Evolutionary conservation across 2,113 vertebrate genomes (phyloP).

Genomic region (Cyanistes caeruleus): DNA sequence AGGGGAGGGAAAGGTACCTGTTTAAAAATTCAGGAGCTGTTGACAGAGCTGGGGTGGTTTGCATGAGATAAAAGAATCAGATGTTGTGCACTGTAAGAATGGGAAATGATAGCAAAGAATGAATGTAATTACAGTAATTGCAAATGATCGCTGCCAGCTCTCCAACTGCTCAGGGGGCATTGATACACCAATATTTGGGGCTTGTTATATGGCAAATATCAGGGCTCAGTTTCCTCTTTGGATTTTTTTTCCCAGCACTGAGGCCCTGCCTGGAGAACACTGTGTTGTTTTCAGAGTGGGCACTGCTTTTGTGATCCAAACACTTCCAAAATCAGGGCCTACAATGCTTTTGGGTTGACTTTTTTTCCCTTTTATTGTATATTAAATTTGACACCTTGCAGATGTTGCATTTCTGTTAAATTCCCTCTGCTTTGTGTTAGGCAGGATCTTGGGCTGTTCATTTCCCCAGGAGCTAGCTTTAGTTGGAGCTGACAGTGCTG

Average conservation of each 20-base stretch:
- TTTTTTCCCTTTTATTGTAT: background rate
- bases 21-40: slow-evolving; percentile 62
- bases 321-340: background rate
- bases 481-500: background rate
- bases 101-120: background rate
- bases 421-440: background rate
- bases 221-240: background rate
- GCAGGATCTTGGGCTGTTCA: background rate
- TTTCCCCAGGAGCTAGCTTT: background rate
- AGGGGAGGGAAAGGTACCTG: background rate
- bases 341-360: background rate
- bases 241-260: background rate
- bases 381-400: background rate
- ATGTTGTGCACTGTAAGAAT: background rate
- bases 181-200: background rate
- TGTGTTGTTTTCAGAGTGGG: background rate
- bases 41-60: slow-evolving; percentile 48
- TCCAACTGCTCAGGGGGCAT: background rate
- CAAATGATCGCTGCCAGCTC: background rate
- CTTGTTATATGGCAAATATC: background rate
- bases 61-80: slow-evolving; percentile 49
- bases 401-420: background rate
- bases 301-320: background rate
- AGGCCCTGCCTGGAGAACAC: background rate
- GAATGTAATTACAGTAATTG: background rate